A percentile compares a stretch with the other conserved stretches of the same genome.
These are phyloP conservation scores for Papilio helenus DNA, from an alignment of 1,140 invertebrate genomes.

Conservation along the genomic window DNA sequence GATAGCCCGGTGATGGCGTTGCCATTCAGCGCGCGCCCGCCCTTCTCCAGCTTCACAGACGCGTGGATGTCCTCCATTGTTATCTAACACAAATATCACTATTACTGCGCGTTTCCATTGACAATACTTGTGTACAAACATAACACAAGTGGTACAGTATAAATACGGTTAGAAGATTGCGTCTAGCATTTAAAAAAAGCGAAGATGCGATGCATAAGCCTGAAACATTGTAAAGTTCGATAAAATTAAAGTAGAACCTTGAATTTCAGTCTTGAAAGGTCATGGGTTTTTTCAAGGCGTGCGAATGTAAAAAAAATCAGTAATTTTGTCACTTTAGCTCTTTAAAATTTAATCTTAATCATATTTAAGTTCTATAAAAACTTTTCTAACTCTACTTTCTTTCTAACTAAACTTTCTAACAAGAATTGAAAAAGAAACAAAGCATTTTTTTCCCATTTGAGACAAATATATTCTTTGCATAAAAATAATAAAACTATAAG, in stretches of 20 bases:
- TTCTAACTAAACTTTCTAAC: too few relatives aligned
- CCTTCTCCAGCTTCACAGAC: constrained; percentile 69
- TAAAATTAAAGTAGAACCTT: too few relatives aligned
- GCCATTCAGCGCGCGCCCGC: constrained; percentile 64
- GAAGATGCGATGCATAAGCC: neutral
- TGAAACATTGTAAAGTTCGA: too few relatives aligned
- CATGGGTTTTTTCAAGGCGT: neutral
- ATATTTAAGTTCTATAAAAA: neutral
- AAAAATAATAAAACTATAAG: neutral
- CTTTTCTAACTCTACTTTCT: too few relatives aligned
- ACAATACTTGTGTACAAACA: neutral
- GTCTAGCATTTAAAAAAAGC: neutral
- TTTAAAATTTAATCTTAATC: neutral
- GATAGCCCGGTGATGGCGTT: constrained; percentile 84
- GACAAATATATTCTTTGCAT: neutral
- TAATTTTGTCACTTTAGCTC: too few relatives aligned
- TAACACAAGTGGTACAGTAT: neutral
- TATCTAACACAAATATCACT: constrained; percentile 66
- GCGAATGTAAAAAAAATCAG: neutral
- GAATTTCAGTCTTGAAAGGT: neutral
- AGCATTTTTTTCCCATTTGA: too few relatives aligned
- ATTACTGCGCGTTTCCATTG: neutral
- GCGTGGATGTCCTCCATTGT: constrained; percentile 84
- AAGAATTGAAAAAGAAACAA: too few relatives aligned
- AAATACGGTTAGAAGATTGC: neutral